Evolutionary conservation across 2,888 invertebrate species (phyloP), one percentile per base, ranked within the genome.

Genomic region (Pseudoips prasinana): DNA sequence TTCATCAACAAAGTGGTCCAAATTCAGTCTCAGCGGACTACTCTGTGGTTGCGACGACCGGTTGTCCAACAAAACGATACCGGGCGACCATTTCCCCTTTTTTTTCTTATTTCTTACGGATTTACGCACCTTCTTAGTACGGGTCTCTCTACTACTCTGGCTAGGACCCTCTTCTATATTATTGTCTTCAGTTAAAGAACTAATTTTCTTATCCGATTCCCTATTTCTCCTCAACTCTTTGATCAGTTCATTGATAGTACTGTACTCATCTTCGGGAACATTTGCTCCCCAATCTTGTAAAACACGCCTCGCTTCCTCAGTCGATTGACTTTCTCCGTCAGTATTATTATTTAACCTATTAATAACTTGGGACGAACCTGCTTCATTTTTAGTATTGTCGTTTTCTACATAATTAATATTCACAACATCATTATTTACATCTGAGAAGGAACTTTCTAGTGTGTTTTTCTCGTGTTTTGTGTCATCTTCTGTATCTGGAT

Each of bases 1-100:
- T 33, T 84, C 85, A 49, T 89, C 87, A 36, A 89, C 86, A 52
- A 83, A 79, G 62, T 83, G 87, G 40, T 89, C 89, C 66, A 89
- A 71, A 60, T 89, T 85, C 54, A 89, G 58, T 46, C 75, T 77
- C 42, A 89, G 53, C 2, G 86, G 79, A 42, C 56, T 55, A 23
- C 33, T 78, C 44, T 74, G 80, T 20, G 47, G 70, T 38, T 74
- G 73, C 9, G 63, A 50, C 9, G 81, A 61, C 26, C 86, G 46
- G 33, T 77, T 87, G 32, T 87, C 87, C 39, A 89, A 46, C 52
- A 88, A 76, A 18, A 89, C 85, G 22, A 78, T 71, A 1, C 81
- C 77, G 0, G 83, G 83, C 19, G 87, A 81, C 88, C 88, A 89
- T 25, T 79, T 80, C 30, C 45, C 70, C 46, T 76, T 82, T 44